Base-by-base conservation (phyloP, 2,113 vertebrate genomes). In the Micronisus gabar region DNA sequence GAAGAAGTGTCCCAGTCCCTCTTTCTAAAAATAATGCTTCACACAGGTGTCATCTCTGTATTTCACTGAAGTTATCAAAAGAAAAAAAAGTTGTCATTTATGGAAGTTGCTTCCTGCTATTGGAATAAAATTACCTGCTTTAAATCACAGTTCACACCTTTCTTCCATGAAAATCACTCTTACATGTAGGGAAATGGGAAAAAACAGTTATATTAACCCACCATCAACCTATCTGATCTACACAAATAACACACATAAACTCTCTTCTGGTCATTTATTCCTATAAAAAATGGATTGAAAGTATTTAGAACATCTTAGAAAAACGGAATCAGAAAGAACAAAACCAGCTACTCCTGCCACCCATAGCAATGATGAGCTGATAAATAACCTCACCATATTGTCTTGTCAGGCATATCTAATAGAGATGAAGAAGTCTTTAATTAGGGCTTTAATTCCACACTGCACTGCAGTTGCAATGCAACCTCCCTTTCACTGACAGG, bases 21-120 rank as follows among this genome's bases (percentile, higher is more conserved):
- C 75, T 91, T 96, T 93, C 94, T 93, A 94, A 96, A 97, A 96
- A 93, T 81, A 94, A 91, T 96, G 70, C 47, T 84, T 93, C 91
- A 93, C 81, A 80, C 43, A 93, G 82, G 90, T 97, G 92, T 95
- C 92, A 93, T 90, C 73, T 89, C 85, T 50, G 59, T 90, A 90
- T 96, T 95, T 96, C 90, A 91, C 30, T 71, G 53, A 43, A 90
- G 73, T 93, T 86, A 81, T 85, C 80, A 92, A 83, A 94, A 95
- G 47, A n/a, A 89, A 95, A 95, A 92, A 62, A 93, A 89, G 71
- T 93, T 96, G 85, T 92, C 83, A 88, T 87, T 96, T 92, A 93
- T 95, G 68, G 75, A 94, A 96, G 65, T 84, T 94, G 22, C 83
- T 95, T 90, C 80, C 59, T 93, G n/a, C 81, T 96, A 61, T 79